These are phyloP conservation scores for Callorhinus ursinus DNA, from an alignment of 2,113 vertebrate genomes.

Conservation along the genomic window DNA sequence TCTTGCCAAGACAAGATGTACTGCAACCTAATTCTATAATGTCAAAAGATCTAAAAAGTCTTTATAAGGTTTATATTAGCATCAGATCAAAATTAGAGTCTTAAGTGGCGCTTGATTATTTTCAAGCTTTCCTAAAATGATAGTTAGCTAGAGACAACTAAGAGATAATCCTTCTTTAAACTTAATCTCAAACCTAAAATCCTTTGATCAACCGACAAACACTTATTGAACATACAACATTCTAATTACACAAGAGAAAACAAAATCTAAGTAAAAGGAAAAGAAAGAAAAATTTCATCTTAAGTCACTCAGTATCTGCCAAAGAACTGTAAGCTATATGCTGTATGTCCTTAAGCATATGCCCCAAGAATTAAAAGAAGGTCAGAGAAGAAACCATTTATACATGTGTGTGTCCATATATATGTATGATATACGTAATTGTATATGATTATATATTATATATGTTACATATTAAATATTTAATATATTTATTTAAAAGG, in stretches of 20 bases:
- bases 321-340: neutral
- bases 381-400: neutral
- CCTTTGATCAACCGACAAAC: constrained; percentile 27
- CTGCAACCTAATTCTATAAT: constrained; percentile 39
- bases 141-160: constrained; percentile 1
- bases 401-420: neutral
- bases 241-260: neutral
- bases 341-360: neutral
- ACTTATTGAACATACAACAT: neutral
- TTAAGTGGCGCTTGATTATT: neutral
- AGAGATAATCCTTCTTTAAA: neutral
- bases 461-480: neutral
- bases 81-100: neutral
- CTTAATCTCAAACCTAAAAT: constrained; percentile 33
- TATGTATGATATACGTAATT: neutral
- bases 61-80: constrained; percentile 49
- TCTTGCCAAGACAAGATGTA: constrained; percentile 35
- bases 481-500: neutral
- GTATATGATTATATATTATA: neutral
- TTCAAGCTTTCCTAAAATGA: neutral
- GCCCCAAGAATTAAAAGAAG: neutral
- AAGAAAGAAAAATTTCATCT: neutral
- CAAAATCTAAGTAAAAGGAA: neutral
- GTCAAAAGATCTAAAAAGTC: neutral
- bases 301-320: neutral